Percentiles rank a stretch among this genome's conserved stretches.
Conservation (phyloP, 2,113 vertebrate species). For the Ascaphus truei region DNA sequence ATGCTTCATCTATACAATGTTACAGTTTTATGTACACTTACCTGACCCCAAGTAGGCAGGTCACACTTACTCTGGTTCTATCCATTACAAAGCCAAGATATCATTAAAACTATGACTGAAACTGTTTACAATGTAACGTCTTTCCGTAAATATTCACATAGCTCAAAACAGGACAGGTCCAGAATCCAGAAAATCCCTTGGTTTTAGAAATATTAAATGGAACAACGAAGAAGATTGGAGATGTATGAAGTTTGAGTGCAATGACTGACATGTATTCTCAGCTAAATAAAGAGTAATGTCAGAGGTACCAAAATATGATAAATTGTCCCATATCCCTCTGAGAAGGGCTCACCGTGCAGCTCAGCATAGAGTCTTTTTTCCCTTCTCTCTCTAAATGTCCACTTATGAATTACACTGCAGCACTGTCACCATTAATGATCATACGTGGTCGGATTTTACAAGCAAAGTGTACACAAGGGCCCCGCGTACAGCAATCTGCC, state of each 20-base stretch:
- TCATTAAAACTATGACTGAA: no score
- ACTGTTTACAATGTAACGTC: no score
- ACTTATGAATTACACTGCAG: not conserved
- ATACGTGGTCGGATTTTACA: constrained; percentile 10
- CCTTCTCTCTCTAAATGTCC: not conserved
- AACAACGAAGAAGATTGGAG: not conserved
- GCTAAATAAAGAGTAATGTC: not conserved
- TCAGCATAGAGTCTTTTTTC: not conserved
- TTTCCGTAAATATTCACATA: no score
- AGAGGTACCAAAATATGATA: not conserved
- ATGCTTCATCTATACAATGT: no score
- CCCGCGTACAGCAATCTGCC: not conserved
- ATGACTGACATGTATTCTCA: not conserved
- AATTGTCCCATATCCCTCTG: not conserved
- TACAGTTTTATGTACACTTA: no score
- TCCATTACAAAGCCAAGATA: no score
- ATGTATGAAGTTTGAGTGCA: not conserved
- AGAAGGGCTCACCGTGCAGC: not conserved
- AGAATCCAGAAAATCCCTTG: no score
- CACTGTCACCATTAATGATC: constrained; percentile 22
- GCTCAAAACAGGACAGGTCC: no score
- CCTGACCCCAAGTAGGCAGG: no score
- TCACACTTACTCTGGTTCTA: no score
- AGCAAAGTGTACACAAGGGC: constrained; percentile 1
- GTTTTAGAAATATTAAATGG: not conserved